phyloP scores from a whole-genome alignment of 2,888 invertebrate species.

The Ametastegia equiseti region DNA sequence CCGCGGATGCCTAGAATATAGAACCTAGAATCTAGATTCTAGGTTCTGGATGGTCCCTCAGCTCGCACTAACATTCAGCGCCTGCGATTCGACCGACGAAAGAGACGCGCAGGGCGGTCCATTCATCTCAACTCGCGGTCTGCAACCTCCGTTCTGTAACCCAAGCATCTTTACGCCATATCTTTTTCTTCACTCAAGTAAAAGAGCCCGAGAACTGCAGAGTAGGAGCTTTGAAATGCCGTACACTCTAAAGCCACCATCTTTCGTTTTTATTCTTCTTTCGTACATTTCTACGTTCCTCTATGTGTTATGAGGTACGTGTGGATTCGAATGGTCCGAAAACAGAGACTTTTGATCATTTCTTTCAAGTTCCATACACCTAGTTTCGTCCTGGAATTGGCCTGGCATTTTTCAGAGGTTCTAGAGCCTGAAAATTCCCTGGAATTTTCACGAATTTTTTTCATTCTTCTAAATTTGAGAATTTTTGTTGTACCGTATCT shows the following conservation, averaged over 20 bases:
- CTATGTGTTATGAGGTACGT: background rate
- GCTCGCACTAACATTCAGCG: background rate
- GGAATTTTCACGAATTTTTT: no score
- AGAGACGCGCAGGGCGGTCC: conserved; percentile 30
- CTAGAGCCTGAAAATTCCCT: no score
- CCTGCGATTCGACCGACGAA: conserved; percentile 6
- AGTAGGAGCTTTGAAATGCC: no score
- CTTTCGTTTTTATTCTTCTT: background rate
- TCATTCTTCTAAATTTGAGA: no score
- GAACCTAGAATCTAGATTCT: background rate
- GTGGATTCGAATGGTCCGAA: background rate
- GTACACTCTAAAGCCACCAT: no score
- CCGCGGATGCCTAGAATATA: background rate
- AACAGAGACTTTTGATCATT: background rate
- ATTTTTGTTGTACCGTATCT: no score
- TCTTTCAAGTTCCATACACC: no score
- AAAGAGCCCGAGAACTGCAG: no score
- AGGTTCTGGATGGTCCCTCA: background rate
- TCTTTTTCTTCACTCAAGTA: no score
- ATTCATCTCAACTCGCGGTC: background rate
- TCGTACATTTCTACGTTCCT: background rate
- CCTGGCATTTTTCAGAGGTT: no score
- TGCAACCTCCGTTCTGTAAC: background rate
- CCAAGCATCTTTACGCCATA: no score
- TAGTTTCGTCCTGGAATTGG: no score